Percentiles rank a stretch among this genome's conserved stretches.
These are phyloP conservation scores for Mesoligia furuncula DNA, from an alignment of 2,888 invertebrate species.

Conservation along the genomic window DNA sequence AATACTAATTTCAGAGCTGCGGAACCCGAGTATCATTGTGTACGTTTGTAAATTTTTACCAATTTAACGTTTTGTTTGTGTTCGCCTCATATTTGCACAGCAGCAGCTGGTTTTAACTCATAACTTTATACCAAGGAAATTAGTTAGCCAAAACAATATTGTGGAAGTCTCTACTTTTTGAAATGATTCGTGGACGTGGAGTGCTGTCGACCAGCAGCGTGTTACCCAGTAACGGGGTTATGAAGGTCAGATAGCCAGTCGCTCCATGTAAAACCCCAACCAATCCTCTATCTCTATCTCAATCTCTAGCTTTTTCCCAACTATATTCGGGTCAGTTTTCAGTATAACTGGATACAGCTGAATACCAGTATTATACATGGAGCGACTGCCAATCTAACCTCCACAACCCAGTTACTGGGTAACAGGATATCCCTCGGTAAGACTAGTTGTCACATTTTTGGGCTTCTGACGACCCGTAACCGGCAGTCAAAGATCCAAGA, in stretches of 20 bases:
- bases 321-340: neutral
- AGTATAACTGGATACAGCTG: neutral
- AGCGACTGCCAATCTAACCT: no score
- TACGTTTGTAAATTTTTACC: slow-evolving; percentile 29
- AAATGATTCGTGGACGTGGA: neutral
- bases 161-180: neutral
- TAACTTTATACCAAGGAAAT: slow-evolving; percentile 47
- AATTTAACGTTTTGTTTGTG: slow-evolving; percentile 60
- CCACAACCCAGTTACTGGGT: no score
- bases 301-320: neutral
- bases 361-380: no score
- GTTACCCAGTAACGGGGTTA: neutral
- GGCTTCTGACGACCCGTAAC: no score
- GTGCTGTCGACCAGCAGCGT: neutral
- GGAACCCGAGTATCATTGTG: slow-evolving; percentile 37
- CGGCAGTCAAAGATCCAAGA: neutral
- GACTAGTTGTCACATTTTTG: no score
- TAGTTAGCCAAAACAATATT: slow-evolving; percentile 44
- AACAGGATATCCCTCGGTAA: no score
- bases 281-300: neutral
- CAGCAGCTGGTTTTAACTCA: slow-evolving; percentile 52
- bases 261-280: neutral
- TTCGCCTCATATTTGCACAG: slow-evolving; percentile 55
- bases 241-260: neutral
- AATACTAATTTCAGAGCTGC: slow-evolving; percentile 16